Percentiles rank a stretch among this genome's conserved stretches.
Evolutionary conservation across 2,113 vertebrate species (phyloP).

Genomic region (Sphaerodactylus townsendi): DNA sequence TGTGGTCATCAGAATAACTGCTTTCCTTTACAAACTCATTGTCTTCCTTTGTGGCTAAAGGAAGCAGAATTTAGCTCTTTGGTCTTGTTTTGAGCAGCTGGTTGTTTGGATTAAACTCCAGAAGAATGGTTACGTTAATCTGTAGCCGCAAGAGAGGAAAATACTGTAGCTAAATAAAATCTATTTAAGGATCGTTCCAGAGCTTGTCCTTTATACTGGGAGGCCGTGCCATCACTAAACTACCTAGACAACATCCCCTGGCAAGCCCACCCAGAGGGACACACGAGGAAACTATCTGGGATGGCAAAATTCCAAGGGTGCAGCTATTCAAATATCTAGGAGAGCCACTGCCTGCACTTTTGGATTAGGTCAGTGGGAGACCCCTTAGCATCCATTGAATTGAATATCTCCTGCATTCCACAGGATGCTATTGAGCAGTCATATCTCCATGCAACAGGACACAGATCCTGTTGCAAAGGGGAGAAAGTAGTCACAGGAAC

Average conservation of each 20-base stretch:
- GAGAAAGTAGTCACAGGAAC: neutral
- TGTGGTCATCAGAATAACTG: neutral
- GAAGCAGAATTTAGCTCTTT: constrained; percentile 5
- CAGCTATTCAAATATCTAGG: neutral
- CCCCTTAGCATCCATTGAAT: neutral
- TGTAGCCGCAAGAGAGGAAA: neutral
- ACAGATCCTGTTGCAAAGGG: neutral
- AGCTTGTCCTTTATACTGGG: neutral
- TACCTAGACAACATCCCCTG: neutral
- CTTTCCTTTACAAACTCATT: neutral
- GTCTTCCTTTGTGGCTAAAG: neutral
- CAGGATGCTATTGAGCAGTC: neutral
- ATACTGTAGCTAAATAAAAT: neutral
- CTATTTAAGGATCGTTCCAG: neutral
- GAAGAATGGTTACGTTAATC: neutral
- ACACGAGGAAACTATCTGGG: neutral
- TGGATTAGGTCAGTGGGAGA: neutral
- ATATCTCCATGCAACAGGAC: neutral
- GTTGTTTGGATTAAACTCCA: neutral
- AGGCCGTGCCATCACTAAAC: neutral
- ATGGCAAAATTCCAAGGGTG: neutral
- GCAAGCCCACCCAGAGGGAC: neutral
- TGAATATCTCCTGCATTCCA: neutral
- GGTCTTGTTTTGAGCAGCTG: neutral
- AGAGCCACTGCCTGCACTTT: neutral